Percentiles rank a stretch among this genome's conserved stretches.
phyloP scores from a whole-genome alignment of 2,888 invertebrate genomes.

The Platyscelio sp. region DNA sequence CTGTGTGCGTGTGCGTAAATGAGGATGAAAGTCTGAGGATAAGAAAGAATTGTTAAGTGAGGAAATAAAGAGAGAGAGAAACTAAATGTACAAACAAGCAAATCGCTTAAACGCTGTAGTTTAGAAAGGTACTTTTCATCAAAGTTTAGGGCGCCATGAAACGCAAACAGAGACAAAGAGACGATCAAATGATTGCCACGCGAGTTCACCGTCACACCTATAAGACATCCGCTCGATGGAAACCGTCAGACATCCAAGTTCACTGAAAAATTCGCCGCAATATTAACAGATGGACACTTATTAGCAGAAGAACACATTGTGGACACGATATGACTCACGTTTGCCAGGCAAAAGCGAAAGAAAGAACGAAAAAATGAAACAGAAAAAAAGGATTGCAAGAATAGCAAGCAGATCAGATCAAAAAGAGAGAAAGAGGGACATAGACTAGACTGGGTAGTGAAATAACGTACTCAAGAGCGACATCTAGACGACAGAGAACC shows the following conservation, averaged over 20 bases:
- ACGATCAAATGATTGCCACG: constrained; percentile 51
- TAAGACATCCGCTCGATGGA: constrained; percentile 59
- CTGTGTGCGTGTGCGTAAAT: constrained; percentile 28
- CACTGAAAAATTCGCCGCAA: not conserved
- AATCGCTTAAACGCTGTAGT: constrained; percentile 81
- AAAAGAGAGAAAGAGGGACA: not conserved
- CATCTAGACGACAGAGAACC: constrained; percentile 24
- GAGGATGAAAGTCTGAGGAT: constrained; percentile 1
- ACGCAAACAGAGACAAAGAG: not conserved
- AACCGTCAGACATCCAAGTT: not conserved
- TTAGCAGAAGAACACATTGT: not conserved
- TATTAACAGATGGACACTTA: not conserved
- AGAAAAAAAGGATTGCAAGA: not conserved
- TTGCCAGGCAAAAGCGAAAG: constrained; percentile 1
- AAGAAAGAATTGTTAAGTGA: not conserved
- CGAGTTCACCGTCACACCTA: constrained; percentile 35
- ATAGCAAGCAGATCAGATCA: not conserved
- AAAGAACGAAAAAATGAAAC: not conserved
- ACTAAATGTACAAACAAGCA: constrained; percentile 83
- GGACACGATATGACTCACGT: constrained; percentile 20
- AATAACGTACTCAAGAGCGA: constrained; percentile 12
- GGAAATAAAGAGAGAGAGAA: constrained; percentile 75
- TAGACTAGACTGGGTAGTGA: not conserved
- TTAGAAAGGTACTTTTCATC: constrained; percentile 81
- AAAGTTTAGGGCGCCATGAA: constrained; percentile 21